These are phyloP conservation scores for Archips xylosteana DNA, from an alignment of 2,888 invertebrate species.

Conservation along the genomic window DNA sequence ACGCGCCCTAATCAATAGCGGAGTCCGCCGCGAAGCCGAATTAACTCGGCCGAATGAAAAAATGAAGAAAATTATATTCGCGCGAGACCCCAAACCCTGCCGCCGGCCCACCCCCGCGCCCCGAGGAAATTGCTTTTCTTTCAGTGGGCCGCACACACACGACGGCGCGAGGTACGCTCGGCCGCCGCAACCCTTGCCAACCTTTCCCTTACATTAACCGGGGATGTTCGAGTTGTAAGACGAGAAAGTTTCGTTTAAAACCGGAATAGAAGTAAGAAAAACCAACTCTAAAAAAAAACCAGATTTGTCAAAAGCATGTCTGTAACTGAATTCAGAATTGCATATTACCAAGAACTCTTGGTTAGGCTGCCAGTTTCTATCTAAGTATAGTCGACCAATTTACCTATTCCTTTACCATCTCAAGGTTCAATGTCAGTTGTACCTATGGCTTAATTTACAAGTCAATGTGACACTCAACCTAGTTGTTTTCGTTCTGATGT, in stretches of 20 bases:
- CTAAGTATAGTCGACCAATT: too few species aligned
- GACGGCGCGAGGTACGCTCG: constrained; percentile 47
- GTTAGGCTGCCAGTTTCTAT: too few species aligned
- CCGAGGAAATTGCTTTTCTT: constrained; percentile 85
- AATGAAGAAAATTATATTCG: constrained; percentile 86
- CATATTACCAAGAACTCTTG: too few species aligned
- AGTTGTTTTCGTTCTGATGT: too few species aligned
- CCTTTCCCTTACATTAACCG: constrained; percentile 7
- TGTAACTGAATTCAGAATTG: too few species aligned
- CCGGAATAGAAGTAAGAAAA: background rate
- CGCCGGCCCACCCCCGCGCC: constrained; percentile 63
- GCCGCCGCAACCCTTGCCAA: constrained; percentile 23
- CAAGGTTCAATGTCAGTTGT: too few species aligned
- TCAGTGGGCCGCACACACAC: constrained; percentile 83
- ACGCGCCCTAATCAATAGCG: constrained; percentile 86
- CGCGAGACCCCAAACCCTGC: constrained; percentile 79
- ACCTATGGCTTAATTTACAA: too few species aligned
- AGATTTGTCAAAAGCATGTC: background rate
- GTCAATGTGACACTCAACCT: too few species aligned
- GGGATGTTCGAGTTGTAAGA: background rate
- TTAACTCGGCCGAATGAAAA: constrained; percentile 85
- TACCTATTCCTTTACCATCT: too few species aligned
- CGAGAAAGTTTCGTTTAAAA: background rate
- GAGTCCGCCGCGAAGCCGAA: constrained; percentile 83
- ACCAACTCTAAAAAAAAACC: background rate